These are phyloP conservation scores for Steromphala cineraria DNA, from an alignment of 2,888 invertebrate species.

Conservation along the genomic window DNA sequence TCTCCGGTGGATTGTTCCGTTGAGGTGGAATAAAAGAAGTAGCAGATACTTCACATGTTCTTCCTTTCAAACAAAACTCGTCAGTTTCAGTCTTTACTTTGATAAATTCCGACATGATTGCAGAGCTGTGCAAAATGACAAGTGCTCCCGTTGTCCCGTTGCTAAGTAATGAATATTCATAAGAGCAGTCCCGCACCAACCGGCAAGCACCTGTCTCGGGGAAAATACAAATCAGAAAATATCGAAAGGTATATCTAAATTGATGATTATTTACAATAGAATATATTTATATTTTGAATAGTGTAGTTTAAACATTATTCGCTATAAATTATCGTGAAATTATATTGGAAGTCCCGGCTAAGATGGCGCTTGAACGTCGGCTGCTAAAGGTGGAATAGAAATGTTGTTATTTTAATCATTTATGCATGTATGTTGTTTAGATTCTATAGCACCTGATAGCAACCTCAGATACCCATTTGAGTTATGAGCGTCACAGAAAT, in stretches of 20 bases:
- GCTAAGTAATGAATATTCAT: conserved; percentile 6
- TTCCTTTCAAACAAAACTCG: conserved; percentile 66
- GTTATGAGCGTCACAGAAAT: no score
- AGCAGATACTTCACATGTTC: conserved; percentile 74
- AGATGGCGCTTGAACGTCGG: background rate
- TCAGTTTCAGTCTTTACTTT: conserved; percentile 66
- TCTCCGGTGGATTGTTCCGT: conserved; percentile 63
- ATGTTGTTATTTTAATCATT: background rate
- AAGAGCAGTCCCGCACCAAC: background rate
- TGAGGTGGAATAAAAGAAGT: conserved; percentile 71
- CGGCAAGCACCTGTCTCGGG: background rate
- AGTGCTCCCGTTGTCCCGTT: background rate
- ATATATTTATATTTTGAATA: background rate
- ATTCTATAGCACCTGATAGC: no score
- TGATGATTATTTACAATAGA: background rate
- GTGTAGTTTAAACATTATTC: background rate
- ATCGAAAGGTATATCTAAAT: background rate
- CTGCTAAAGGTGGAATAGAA: background rate
- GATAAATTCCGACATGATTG: conserved; percentile 43
- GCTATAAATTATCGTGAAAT: background rate
- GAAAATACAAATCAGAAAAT: background rate
- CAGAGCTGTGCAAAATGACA: background rate
- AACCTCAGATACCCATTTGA: no score
- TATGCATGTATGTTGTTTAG: background rate
- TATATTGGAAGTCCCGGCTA: background rate